Evolutionary conservation across 1,140 invertebrate genomes (phyloP).

Genomic region (Diprion similis): DNA sequence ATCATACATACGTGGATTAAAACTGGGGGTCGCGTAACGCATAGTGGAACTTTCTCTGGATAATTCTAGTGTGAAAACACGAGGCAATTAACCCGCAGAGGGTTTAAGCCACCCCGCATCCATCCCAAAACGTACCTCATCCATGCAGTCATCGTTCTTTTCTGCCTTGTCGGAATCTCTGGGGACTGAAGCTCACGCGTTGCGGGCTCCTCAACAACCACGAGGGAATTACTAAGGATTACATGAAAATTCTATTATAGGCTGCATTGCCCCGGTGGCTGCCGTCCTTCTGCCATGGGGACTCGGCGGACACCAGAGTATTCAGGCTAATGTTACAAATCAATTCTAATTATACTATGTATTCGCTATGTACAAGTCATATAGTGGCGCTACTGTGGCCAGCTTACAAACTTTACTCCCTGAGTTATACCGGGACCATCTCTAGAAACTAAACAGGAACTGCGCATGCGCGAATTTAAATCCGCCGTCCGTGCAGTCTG

Average conservation of each 20-base stretch:
- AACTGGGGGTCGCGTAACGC: no score
- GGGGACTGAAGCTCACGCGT: constrained; percentile 21
- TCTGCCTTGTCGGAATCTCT: constrained; percentile 16
- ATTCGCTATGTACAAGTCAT: no score
- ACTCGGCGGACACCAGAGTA: constrained; percentile 14
- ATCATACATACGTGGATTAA: no score
- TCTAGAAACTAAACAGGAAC: no score
- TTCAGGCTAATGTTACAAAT: constrained; percentile 37
- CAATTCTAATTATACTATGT: constrained; percentile 37
- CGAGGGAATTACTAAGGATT: constrained; percentile 60
- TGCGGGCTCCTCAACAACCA: constrained; percentile 44
- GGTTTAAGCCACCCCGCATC: constrained; percentile 44
- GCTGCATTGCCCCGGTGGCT: constrained; percentile 39
- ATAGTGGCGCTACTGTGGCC: no score
- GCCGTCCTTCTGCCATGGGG: constrained; percentile 26
- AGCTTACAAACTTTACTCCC: no score
- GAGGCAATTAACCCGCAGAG: constrained; percentile 59
- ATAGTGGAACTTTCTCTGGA: constrained; percentile 41
- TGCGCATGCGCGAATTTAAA: no score
- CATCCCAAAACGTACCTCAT: neutral
- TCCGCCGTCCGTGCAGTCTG: no score
- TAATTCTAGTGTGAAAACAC: constrained; percentile 55
- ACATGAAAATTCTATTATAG: constrained; percentile 64
- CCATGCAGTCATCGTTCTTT: neutral
- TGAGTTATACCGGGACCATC: no score